Percentiles rank a stretch among this genome's conserved stretches.
These are phyloP conservation scores for Atta cephalotes DNA, from an alignment of 1,140 invertebrate species.

Conservation along the genomic window DNA sequence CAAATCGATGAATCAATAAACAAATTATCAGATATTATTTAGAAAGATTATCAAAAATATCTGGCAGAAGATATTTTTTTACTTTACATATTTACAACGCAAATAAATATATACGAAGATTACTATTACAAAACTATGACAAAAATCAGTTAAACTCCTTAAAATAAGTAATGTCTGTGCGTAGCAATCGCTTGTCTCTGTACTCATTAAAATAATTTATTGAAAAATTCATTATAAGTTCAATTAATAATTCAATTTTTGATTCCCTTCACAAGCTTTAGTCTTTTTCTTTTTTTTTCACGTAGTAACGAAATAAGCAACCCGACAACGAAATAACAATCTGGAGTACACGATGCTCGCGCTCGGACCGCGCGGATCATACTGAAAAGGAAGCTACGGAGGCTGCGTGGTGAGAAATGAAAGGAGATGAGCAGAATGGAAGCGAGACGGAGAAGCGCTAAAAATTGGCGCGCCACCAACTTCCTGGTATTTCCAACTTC, in stretches of 20 bases:
- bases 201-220: neutral
- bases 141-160: neutral
- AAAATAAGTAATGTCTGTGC: neutral
- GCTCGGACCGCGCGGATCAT: conserved; percentile 68
- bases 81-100: neutral
- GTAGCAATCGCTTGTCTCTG: neutral
- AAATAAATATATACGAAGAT: neutral
- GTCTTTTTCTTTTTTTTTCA: neutral
- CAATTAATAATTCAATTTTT: neutral
- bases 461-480: conserved; percentile 46
- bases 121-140: neutral
- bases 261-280: neutral
- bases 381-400: conserved; percentile 62
- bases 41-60: neutral
- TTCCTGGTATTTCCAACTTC: neutral
- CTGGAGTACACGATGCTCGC: conserved; percentile 46
- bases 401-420: conserved; percentile 46
- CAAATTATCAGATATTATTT: neutral
- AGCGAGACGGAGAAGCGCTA: conserved; percentile 51
- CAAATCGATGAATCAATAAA: neutral
- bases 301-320: conserved; percentile 1
- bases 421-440: conserved; percentile 28
- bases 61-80: neutral
- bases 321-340: conserved; percentile 4
- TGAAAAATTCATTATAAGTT: neutral